Evolutionary conservation across 2,888 invertebrate species (phyloP).

Genomic region (Petrolisthes manimaculis): DNA sequence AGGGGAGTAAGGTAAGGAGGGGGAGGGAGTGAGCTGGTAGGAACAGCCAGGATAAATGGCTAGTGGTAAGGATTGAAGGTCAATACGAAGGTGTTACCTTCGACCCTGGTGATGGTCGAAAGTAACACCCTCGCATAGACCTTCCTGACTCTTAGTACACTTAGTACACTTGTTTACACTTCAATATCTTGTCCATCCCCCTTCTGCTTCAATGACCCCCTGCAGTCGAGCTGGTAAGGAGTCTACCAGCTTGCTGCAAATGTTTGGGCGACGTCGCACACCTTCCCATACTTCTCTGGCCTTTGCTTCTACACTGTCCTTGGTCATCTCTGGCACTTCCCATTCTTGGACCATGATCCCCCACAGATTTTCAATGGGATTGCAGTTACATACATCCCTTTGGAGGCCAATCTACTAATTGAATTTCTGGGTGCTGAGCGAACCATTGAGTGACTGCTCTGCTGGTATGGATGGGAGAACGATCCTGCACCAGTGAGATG

Average conservation of each 20-base stretch:
- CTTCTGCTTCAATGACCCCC: not conserved
- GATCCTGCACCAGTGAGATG: not conserved
- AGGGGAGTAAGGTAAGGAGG: no score
- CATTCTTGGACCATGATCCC: not conserved
- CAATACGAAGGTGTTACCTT: no score
- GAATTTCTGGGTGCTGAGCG: not conserved
- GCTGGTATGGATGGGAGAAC: conserved; percentile 1
- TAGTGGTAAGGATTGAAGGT: no score
- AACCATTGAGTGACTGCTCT: not conserved
- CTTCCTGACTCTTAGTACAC: no score
- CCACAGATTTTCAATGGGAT: not conserved
- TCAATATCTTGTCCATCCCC: not conserved
- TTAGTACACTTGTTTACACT: no score
- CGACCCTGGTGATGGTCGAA: no score
- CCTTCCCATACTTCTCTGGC: conserved; percentile 18
- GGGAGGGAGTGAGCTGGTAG: no score
- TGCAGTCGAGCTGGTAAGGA: not conserved
- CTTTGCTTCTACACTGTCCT: not conserved
- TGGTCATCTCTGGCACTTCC: not conserved
- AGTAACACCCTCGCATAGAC: no score
- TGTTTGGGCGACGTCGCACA: not conserved
- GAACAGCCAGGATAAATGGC: no score
- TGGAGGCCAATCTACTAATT: not conserved
- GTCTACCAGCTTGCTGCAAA: not conserved
- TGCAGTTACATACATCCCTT: not conserved